A percentile compares a stretch with the other conserved stretches of the same genome.
Evolutionary conservation across 2,797 vertebrate species (phyloP).

Genomic region (Peromyscus nudipes): DNA sequence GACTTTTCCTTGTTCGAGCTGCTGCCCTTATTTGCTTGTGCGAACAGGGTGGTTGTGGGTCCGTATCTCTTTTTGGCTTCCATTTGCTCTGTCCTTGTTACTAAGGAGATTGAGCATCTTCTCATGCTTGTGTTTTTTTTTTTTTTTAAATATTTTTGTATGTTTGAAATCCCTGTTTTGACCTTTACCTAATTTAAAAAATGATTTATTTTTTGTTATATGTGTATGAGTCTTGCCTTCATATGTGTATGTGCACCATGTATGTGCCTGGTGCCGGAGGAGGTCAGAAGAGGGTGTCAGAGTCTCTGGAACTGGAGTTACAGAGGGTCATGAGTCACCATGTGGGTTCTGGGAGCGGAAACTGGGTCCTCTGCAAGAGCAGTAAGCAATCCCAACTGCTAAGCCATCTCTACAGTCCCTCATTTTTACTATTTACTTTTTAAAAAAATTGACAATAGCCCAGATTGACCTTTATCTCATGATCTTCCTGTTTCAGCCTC

Average conservation of each 20-base stretch:
- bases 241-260: neutral
- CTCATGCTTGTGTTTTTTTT: neutral
- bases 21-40: neutral
- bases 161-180: conserved; percentile 3
- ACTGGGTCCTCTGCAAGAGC: neutral
- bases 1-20: neutral
- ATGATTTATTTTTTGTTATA: neutral
- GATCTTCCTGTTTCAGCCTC: neutral
- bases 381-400: neutral
- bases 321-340: neutral
- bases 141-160: neutral
- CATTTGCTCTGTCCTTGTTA: neutral
- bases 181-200: neutral
- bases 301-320: neutral
- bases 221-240: neutral
- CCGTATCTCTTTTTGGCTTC: conserved; percentile 8
- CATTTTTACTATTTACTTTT: neutral
- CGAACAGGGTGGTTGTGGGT: neutral
- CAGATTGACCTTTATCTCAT: neutral
- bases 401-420: neutral
- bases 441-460: neutral
- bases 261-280: neutral
- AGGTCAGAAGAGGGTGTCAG: neutral
- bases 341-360: neutral
- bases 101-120: conserved; percentile 1